Conservation (phyloP, 2,113 vertebrate species). For the Oxygymnocypris stewartii region DNA sequence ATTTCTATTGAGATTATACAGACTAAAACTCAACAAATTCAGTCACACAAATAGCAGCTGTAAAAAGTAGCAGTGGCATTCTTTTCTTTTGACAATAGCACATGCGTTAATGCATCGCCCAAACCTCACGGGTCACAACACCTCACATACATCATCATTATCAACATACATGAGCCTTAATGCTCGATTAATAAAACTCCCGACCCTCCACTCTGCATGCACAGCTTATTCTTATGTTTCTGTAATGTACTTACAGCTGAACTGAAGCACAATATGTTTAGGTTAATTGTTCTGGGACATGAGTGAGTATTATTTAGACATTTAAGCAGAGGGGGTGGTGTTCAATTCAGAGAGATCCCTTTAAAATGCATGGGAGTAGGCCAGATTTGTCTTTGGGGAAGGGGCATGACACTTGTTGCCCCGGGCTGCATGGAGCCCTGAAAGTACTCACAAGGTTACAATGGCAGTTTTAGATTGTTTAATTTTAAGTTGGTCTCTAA, state of each 20-base stretch:
- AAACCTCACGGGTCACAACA: background rate
- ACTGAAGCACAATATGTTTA: conserved; percentile 3
- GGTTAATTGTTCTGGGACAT: conserved; percentile 23
- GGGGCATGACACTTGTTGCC: background rate
- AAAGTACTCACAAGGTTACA: background rate
- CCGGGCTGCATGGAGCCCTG: background rate
- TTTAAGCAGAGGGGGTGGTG: background rate
- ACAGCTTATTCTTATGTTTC: background rate
- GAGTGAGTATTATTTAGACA: background rate
- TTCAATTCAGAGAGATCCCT: background rate
- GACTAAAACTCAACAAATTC: background rate
- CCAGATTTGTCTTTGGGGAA: background rate
- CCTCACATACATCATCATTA: conserved; percentile 20
- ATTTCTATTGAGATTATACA: background rate
- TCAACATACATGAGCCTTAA: background rate
- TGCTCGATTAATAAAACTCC: conserved; percentile 15
- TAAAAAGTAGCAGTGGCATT: background rate
- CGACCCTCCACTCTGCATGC: background rate
- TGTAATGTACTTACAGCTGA: background rate
- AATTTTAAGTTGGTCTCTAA: conserved; percentile 2
- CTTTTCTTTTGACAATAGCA: background rate
- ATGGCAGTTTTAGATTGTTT: conserved; percentile 10
- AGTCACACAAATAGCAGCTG: background rate
- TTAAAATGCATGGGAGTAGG: background rate
- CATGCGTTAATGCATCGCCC: background rate